Evolutionary conservation across 2,888 invertebrate species (phyloP), one percentile per base, ranked within the genome.

Genomic region (Elmis aenea): DNA sequence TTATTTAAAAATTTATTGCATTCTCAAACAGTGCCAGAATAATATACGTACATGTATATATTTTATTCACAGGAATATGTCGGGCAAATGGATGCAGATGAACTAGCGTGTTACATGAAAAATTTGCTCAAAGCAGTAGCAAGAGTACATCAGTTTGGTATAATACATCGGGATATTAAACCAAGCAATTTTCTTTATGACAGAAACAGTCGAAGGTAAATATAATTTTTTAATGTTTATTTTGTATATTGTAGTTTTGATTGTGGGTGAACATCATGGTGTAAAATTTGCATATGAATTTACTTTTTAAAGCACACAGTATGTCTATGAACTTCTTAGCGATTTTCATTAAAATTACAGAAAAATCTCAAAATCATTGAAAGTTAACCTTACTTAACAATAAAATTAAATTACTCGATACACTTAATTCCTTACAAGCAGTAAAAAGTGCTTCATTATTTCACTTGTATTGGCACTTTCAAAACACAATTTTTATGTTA

Each of bases 181-280:
- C 93, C 93, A 1, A 87, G 84, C 66, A 93, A 93, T 70, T 93
- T 93, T 65, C 73, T 93, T 5, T 91, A 88, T 59, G 85, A 90
- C 65, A 73, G 89, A 8, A 72, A 74, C 14, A 76, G 74, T 40
- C 72, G 72, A 50, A 75, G 74, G 80, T 79, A 46, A 46, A 18
- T 16, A 14, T 16, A 24, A 14, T 12, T 11, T 12, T 28, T 11
- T 24, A 9, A 27, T 18, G 5, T 10, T 20, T 28, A 15, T 38
- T 28, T 28, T 30, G 20, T 35, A 23, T 24, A 15, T 8, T 24
- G 28, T 12, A 26, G 24, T 24, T 20, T 43, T 33, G n/a, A n/a
- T n/a, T n/a, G n/a, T n/a, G n/a, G n/a, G n/a, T n/a, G n/a, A n/a
- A n/a, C n/a, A n/a, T n/a, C n/a, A n/a, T n/a, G n/a, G n/a, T n/a